phyloP scores from a whole-genome alignment of 2,113 vertebrate species.

The Arothron firmamentum region DNA sequence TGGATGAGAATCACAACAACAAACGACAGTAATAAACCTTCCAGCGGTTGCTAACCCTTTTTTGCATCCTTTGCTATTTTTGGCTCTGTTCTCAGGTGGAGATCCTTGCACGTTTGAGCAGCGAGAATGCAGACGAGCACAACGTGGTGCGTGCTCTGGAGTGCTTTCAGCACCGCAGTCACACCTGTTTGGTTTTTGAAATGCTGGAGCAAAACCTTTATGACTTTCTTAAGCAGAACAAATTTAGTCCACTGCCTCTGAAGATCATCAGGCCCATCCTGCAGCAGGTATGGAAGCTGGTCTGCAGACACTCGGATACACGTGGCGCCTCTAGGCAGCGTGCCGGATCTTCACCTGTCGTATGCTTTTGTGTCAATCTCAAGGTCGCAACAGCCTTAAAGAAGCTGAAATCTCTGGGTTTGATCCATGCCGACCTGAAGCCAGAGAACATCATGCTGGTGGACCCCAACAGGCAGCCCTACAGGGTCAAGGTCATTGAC shows the following conservation, averaged over 20 bases:
- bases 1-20: background rate
- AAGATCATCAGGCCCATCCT: constrained; percentile 95
- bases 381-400: constrained; percentile 92
- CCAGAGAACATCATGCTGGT: constrained; percentile 99
- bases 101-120: constrained; percentile 90
- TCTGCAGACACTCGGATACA: too few species aligned
- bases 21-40: too few species aligned
- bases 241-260: constrained; percentile 95
- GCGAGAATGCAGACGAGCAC: constrained; percentile 93
- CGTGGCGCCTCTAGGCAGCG: too few species aligned
- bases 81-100: constrained; percentile 69
- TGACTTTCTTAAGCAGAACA: constrained; percentile 98
- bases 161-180: constrained; percentile 94
- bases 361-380: background rate
- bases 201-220: constrained; percentile 98
- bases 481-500: constrained; percentile 97
- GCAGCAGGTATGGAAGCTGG: constrained; percentile 74
- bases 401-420: constrained; percentile 95
- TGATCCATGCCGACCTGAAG: constrained; percentile 98
- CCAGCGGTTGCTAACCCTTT: background rate
- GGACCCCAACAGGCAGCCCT: constrained; percentile 93
- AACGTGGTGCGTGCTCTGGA: constrained; percentile 94
- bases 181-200: constrained; percentile 96
- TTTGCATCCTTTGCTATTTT: background rate
- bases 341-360: too few species aligned